Conservation (phyloP, 2,113 vertebrate genomes). For the Urocitellus parryii region DNA sequence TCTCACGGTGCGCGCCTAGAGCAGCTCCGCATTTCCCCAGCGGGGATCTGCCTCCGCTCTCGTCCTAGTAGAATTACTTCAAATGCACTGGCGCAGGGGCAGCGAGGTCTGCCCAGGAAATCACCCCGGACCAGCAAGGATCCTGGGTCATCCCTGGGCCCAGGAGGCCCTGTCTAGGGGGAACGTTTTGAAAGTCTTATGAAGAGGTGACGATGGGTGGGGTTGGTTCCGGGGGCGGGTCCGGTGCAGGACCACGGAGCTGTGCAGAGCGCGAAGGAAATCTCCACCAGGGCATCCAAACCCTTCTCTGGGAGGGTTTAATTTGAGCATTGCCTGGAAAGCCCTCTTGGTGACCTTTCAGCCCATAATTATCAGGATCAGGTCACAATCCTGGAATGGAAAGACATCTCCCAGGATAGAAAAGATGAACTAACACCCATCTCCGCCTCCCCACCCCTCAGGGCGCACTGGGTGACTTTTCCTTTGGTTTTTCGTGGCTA, state of each 20-base stretch:
- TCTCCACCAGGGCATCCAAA: not conserved
- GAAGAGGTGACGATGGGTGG: rapidly evolving
- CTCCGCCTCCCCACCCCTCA: no score
- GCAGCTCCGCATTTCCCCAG: not conserved
- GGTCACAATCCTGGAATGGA: not conserved
- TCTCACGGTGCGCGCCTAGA: rapidly evolving
- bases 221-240: not conserved
- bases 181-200: not conserved
- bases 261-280: rapidly evolving
- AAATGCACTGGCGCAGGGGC: not conserved
- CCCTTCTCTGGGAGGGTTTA: not conserved
- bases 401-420: not conserved
- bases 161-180: no score
- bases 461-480: not conserved
- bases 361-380: not conserved
- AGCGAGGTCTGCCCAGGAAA: not conserved
- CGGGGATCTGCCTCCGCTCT: not conserved
- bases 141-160: not conserved
- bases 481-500: not conserved
- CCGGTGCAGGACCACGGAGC: rapidly evolving
- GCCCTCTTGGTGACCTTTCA: not conserved
- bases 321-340: not conserved
- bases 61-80: rapidly evolving
- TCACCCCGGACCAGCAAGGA: not conserved
- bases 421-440: rapidly evolving